Percentiles rank a stretch among this genome's conserved stretches.
phyloP scores from a whole-genome alignment of 2,797 vertebrate species.

The Anas flavirostris region DNA sequence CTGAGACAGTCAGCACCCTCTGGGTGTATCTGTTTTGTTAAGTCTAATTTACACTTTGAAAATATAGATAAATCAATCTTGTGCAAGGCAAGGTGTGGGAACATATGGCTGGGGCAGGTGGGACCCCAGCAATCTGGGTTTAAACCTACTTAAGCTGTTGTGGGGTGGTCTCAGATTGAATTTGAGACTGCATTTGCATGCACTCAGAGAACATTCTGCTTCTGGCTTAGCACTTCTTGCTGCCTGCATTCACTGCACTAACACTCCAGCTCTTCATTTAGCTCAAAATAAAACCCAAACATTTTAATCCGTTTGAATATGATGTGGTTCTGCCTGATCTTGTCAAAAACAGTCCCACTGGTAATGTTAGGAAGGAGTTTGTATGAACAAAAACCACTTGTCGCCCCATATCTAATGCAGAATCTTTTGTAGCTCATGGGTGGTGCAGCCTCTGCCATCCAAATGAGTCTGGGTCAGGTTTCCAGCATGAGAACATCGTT shows the following conservation, averaged over 20 bases:
- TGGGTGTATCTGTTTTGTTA: not conserved
- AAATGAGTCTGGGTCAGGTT: not conserved
- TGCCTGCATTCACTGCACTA: not conserved
- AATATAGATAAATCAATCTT: not conserved
- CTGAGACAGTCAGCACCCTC: not conserved
- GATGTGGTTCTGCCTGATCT: not conserved
- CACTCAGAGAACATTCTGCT: not conserved
- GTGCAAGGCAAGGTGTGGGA: not conserved
- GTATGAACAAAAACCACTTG: not conserved
- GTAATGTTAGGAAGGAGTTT: not conserved
- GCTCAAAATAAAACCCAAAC: not conserved
- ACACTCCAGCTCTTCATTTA: not conserved
- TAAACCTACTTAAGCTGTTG: not conserved
- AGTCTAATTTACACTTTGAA: not conserved
- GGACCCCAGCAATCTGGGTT: not conserved
- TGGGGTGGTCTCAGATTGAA: not conserved
- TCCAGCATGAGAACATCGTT: not conserved
- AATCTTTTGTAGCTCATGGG: not conserved
- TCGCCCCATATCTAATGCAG: not conserved
- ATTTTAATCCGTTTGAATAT: not conserved
- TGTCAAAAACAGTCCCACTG: not conserved
- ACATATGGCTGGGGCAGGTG: not conserved
- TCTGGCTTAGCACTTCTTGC: not conserved
- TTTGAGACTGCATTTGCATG: not conserved
- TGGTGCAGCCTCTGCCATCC: not conserved